Percentiles rank a stretch among this genome's conserved stretches.
These are phyloP conservation scores for Patella depressa DNA, from an alignment of 2,888 invertebrate species.

Conservation along the genomic window DNA sequence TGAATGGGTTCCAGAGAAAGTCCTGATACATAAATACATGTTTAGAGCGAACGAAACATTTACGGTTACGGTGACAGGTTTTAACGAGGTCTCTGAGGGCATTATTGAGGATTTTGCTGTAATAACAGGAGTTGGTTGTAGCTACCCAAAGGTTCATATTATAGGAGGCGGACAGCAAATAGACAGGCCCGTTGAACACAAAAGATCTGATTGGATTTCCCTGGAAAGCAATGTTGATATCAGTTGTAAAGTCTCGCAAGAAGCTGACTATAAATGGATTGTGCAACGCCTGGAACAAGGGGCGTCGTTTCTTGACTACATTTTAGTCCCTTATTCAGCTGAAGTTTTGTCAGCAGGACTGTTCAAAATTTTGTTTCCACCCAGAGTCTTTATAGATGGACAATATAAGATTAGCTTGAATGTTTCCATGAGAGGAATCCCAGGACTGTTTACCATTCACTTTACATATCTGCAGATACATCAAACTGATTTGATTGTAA, in stretches of 20 bases:
- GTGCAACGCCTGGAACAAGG: conserved; percentile 40
- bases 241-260: conserved; percentile 44
- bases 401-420: conserved; percentile 46
- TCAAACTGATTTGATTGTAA: conserved; percentile 40
- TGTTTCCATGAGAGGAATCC: conserved; percentile 52
- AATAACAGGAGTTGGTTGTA: conserved; percentile 47
- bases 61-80: conserved; percentile 36
- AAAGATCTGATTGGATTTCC: conserved; percentile 44
- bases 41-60: conserved; percentile 44
- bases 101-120: conserved; percentile 39
- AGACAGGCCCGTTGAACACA: conserved; percentile 41
- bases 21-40: conserved; percentile 39
- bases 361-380: conserved; percentile 48
- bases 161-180: conserved; percentile 48
- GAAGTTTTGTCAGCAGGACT: conserved; percentile 30
- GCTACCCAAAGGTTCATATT: conserved; percentile 48
- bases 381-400: conserved; percentile 41
- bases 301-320: conserved; percentile 42
- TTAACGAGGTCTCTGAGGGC: conserved; percentile 44
- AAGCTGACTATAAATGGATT: conserved; percentile 45
- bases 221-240: conserved; percentile 50
- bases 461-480: conserved; percentile 45
- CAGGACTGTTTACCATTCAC: conserved; percentile 46
- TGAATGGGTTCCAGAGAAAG: conserved; percentile 17
- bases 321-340: conserved; percentile 34